Evolutionary conservation across 2,113 vertebrate genomes (phyloP).

Genomic region (Campylomormyrus tamandua): DNA sequence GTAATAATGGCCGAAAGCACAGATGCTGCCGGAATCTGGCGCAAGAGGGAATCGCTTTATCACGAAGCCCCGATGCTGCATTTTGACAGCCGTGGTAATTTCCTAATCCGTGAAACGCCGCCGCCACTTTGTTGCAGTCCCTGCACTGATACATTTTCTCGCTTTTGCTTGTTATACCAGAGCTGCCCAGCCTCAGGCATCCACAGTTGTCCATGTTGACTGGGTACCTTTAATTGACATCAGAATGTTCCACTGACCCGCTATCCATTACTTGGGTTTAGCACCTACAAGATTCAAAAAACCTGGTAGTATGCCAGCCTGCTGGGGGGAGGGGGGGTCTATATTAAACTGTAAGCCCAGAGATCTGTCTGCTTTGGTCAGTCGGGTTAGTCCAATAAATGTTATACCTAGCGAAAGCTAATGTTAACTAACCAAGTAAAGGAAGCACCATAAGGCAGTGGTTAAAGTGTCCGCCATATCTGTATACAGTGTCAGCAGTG

Average conservation of each 20-base stretch:
- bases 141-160: neutral
- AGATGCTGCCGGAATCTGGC: slow-evolving; percentile 39
- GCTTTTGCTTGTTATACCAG: neutral
- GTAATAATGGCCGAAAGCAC: slow-evolving; percentile 48
- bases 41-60: slow-evolving; percentile 36
- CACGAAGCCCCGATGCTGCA: slow-evolving; percentile 37
- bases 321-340: neutral
- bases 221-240: neutral
- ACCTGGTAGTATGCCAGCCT: neutral
- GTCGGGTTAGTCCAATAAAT: neutral
- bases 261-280: neutral
- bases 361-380: neutral
- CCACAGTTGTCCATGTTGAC: neutral
- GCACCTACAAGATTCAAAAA: neutral
- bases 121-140: neutral
- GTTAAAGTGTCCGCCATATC: neutral
- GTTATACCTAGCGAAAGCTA: neutral
- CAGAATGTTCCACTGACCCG: neutral
- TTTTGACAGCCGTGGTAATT: slow-evolving; percentile 57
- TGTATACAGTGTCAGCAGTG: neutral
- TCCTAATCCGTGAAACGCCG: slow-evolving; percentile 36
- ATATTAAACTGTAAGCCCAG: neutral
- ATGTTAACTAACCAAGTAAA: neutral
- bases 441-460: neutral
- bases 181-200: neutral